phyloP scores from a whole-genome alignment of 2,113 vertebrate species.

The Clarias magur region DNA sequence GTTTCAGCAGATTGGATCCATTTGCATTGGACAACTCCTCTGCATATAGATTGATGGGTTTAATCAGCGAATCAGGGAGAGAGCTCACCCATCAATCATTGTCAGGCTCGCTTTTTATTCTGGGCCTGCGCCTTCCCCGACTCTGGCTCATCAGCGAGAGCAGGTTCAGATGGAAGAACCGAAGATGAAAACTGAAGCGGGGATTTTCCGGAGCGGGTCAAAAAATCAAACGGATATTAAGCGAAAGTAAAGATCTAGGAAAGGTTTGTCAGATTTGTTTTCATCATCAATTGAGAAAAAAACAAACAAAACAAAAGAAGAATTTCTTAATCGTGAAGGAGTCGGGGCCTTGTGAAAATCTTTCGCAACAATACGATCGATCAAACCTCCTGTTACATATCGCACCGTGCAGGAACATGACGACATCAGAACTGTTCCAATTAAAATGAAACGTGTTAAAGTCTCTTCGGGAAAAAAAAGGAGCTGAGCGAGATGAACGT shows the following conservation, averaged over 20 bases:
- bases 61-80: slow-evolving; percentile 97
- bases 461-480: slow-evolving; percentile 21
- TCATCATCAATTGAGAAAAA: neutral
- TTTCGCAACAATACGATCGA: neutral
- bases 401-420: slow-evolving; percentile 11
- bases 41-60: slow-evolving; percentile 98
- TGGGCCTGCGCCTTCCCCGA: slow-evolving; percentile 85
- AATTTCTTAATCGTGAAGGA: neutral
- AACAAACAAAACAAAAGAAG: neutral
- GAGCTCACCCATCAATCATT: slow-evolving; percentile 93
- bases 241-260: slow-evolving; percentile 30
- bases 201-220: slow-evolving; percentile 28
- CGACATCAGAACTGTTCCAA: slow-evolving; percentile 26
- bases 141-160: slow-evolving; percentile 81
- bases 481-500: slow-evolving; percentile 49
- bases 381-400: slow-evolving; percentile 26
- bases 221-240: slow-evolving; percentile 33
- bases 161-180: slow-evolving; percentile 72
- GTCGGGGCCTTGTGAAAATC: neutral
- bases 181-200: slow-evolving; percentile 52
- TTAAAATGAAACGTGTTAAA: slow-evolving; percentile 49
- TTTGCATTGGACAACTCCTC: slow-evolving; percentile 90
- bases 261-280: neutral
- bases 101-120: slow-evolving; percentile 79
- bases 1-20: slow-evolving; percentile 93